phyloP scores from a whole-genome alignment of 2,888 invertebrate species.

The Thymelicus lineola region DNA sequence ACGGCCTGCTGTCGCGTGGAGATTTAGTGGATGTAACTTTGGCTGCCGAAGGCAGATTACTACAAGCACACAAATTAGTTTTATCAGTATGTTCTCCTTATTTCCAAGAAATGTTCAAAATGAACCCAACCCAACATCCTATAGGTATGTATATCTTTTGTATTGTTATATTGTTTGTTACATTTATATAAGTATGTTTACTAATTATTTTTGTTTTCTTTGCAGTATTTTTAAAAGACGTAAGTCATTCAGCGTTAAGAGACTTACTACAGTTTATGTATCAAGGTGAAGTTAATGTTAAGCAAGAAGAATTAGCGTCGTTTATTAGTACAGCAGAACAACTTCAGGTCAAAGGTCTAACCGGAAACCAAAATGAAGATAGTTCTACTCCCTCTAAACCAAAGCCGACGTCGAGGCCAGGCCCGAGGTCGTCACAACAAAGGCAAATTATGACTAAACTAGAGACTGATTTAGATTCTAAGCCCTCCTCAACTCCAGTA shows the following conservation, averaged over 20 bases:
- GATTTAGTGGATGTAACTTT: conserved; percentile 89
- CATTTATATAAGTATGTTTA: too few species aligned
- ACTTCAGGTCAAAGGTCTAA: conserved; percentile 89
- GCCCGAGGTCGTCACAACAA: conserved; percentile 88
- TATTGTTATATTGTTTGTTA: conserved; percentile 17
- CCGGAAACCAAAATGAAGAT: conserved; percentile 87
- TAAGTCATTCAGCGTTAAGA: conserved; percentile 88
- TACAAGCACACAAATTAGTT: conserved; percentile 90
- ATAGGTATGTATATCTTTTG: conserved; percentile 79
- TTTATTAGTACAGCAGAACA: conserved; percentile 90
- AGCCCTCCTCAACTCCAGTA: conserved; percentile 87
- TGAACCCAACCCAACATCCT: conserved; percentile 88
- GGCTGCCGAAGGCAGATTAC: conserved; percentile 89
- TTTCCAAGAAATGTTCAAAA: conserved; percentile 90
- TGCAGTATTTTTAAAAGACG: conserved; percentile 89
- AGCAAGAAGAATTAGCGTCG: conserved; percentile 89
- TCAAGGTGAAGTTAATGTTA: conserved; percentile 89
- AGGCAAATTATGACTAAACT: conserved; percentile 86
- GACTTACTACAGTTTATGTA: conserved; percentile 90
- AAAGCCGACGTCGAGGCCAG: conserved; percentile 85
- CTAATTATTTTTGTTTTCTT: conserved; percentile 54
- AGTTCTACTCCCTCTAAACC: conserved; percentile 85
- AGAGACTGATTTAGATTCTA: conserved; percentile 86
- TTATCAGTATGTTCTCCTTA: conserved; percentile 90
- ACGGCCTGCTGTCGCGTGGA: conserved; percentile 88